Percentiles rank a stretch among this genome's conserved stretches.
These are phyloP conservation scores for Oscheius sp. DNA, from an alignment of 2,888 invertebrate genomes.

Conservation along the genomic window DNA sequence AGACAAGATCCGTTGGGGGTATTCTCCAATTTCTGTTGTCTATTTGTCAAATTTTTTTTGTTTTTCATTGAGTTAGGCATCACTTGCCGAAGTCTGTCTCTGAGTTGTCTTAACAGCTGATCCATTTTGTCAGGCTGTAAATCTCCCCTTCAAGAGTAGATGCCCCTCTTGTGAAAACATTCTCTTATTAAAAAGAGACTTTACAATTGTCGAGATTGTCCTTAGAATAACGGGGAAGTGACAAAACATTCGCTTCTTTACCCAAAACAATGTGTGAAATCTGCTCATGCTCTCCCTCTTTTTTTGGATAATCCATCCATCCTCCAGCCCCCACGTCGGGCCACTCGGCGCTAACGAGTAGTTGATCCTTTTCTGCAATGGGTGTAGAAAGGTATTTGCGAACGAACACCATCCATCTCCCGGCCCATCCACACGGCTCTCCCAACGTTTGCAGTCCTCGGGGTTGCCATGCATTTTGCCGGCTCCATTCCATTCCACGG, in stretches of 20 bases:
- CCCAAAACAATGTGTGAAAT: slow-evolving; percentile 12
- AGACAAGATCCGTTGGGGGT: no score
- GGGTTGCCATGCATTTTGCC: background rate
- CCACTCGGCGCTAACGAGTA: slow-evolving; percentile 30
- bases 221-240: no score
- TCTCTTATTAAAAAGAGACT: background rate
- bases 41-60: no score
- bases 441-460: no score
- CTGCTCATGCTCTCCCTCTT: slow-evolving; percentile 3
- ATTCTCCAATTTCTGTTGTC: no score
- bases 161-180: background rate
- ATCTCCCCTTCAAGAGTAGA: background rate
- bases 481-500: background rate
- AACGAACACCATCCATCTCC: background rate
- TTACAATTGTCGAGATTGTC: no score
- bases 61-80: no score
- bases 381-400: slow-evolving; percentile 10
- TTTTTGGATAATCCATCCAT: slow-evolving; percentile 29
- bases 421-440: no score
- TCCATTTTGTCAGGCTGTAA: background rate
- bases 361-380: slow-evolving; percentile 26
- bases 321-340: slow-evolving; percentile 30
- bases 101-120: slow-evolving; percentile 6
- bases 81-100: no score
- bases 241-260: background rate